Conservation (phyloP, 2,888 invertebrate genomes). For the Amorpha juglandis region DNA sequence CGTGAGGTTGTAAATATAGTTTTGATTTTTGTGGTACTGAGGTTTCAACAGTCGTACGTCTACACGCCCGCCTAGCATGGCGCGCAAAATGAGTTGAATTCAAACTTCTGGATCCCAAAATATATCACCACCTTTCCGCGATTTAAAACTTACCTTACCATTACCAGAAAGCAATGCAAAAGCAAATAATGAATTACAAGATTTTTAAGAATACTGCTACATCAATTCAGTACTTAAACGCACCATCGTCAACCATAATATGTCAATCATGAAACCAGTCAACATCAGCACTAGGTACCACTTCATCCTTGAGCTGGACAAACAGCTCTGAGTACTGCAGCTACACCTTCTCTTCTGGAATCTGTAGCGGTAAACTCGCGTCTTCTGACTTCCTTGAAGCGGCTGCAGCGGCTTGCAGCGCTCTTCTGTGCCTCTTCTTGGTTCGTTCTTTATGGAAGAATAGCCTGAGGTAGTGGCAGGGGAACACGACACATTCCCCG, state of each 20-base stretch:
- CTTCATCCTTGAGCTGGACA: slow-evolving; percentile 2
- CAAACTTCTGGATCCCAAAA: not conserved
- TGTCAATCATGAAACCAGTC: slow-evolving; percentile 22
- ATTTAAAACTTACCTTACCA: not conserved
- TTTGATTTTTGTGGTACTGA: too few species aligned
- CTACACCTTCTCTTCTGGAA: slow-evolving; percentile 75
- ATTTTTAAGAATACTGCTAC: slow-evolving; percentile 4
- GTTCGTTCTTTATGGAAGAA: slow-evolving; percentile 89
- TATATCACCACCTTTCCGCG: not conserved
- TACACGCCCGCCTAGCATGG: too few species aligned
- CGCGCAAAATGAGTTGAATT: too few species aligned
- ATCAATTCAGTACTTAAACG: slow-evolving; percentile 15
- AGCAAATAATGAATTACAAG: not conserved
- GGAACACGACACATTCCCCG: slow-evolving; percentile 92
- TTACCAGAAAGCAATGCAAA: not conserved
- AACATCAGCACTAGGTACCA: slow-evolving; percentile 2
- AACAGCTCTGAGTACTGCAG: slow-evolving; percentile 19
- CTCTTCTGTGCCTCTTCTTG: slow-evolving; percentile 82
- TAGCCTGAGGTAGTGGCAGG: slow-evolving; percentile 91
- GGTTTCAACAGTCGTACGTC: too few species aligned
- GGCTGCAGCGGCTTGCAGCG: slow-evolving; percentile 61
- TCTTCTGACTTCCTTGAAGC: slow-evolving; percentile 66
- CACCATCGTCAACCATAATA: not conserved
- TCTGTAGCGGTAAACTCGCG: slow-evolving; percentile 67
- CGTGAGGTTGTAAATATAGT: too few species aligned